Evolutionary conservation across 2,797 vertebrate species (phyloP), one percentile per base, ranked within the genome.

Genomic region (Yasuhikotakia modesta): DNA sequence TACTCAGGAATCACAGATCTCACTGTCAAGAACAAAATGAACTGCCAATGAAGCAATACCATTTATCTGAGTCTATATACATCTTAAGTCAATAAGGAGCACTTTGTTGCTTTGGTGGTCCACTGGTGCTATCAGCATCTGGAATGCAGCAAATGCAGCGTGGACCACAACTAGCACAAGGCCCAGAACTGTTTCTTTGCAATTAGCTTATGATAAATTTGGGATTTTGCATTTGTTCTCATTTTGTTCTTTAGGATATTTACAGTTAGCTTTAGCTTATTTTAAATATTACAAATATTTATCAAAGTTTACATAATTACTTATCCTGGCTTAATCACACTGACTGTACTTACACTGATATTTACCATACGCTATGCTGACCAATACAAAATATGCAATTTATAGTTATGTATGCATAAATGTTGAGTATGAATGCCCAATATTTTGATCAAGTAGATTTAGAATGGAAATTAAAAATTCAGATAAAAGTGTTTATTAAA

Each of bases 161-260:
- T 76, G 80, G 86, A 89, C 86, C 83, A 81, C 82, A 85, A 85
- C 87, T 78, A 86, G 79, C 81, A 76, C 71, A 82, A 76, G 68
- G 76, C 85, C 85, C 81, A 75, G 71, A 78, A 84, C 83, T 82
- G 84, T 89, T 83, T 90, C 88, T 78, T 87, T 86, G 89, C 91
- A 93, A 93, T 93, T 93, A 93, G 87, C 84, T 69, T 52, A 88
- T 90, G 88, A 93, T 92, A 93, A 93, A 92, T 89, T 88, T 81
- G 77, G 73, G 79, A 81, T 85, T 2, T 2, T 27, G 27, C 27
- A 27, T 2, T 27, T 27, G 27, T 90, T 90, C n/a, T n/a, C n/a
- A n/a, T n/a, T n/a, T 90, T 89, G 84, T 89, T 88, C 85, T 84
- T 81, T 82, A 83, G 88, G 88, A 89, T 90, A 89, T 90, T 92